Base-by-base conservation (phyloP, 1,140 invertebrate species). In the Procambarus clarkii region DNA sequence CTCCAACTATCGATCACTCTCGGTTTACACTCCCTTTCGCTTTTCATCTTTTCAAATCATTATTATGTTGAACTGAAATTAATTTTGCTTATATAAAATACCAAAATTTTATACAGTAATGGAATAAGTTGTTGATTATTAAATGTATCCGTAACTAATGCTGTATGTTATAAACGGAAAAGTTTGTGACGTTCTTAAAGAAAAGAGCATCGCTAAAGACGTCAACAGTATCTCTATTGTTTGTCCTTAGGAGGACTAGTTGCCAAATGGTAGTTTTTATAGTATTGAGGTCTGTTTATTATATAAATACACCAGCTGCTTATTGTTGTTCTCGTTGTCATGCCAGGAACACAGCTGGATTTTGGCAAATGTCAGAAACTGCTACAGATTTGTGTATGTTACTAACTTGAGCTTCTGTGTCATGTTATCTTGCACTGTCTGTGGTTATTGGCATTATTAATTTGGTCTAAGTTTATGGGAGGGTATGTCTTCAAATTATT, bases 271-370 rank as follows among this genome's bases (percentile, higher is more conserved):
- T 9, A n/a, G 18, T 54, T 58, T 58, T 50, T 9, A 11, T 18
- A 34, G 79, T 13, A 11, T 54, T 81, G 34, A 58, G 54, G 48
- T 58, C 79, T 81, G 79, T 81, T 81, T 81, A 81, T 81, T 81
- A 21, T 81, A 81, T 58, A 81, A 81, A 81, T 81, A 81, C 79
- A 81, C 79, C 48, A 81, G 24, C 79, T 81, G 24, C 54, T 58
- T 81, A 81, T 81, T 54, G 48, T 81, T 81, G 48, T 81, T 81
- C 54, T 81, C n/a, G 79, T 81, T 81, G 79, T 81, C 79, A 81
- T 50, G 79, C 79, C 54, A 34, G 79, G 46, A 21, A 48, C 13
- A 81, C 48, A 81, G 79, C 79, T 54, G 54, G 24, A 81, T 54
- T 81, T 81, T 45, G 46, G 54, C 24, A 81, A 54, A 81, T 58